phyloP scores from a whole-genome alignment of 2,888 invertebrate species.

The Aplocera efformata region DNA sequence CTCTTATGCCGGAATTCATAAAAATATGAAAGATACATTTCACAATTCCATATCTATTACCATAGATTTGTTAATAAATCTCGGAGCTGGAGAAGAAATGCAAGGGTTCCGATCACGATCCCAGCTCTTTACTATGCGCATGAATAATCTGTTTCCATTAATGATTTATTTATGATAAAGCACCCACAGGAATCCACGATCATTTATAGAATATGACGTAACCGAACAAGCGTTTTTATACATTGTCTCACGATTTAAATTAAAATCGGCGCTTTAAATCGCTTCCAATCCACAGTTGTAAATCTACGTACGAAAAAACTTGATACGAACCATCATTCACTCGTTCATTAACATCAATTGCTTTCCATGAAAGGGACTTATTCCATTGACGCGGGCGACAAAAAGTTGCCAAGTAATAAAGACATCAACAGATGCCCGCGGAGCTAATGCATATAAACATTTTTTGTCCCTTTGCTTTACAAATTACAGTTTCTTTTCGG shows the following conservation, averaged over 20 bases:
- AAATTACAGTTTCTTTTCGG: slow-evolving; percentile 11
- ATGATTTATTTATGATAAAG: slow-evolving; percentile 73
- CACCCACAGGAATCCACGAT: slow-evolving; percentile 57
- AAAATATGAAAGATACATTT: background rate
- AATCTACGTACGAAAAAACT: slow-evolving; percentile 24
- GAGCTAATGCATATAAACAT: slow-evolving; percentile 31
- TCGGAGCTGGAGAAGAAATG: slow-evolving; percentile 52
- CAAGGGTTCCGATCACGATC: slow-evolving; percentile 63
- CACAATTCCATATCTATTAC: slow-evolving; percentile 7
- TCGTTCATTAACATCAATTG: slow-evolving; percentile 32
- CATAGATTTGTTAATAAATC: slow-evolving; percentile 29
- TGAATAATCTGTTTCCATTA: slow-evolving; percentile 76
- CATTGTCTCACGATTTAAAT: background rate
- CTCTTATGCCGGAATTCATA: no score
- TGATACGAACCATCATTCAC: slow-evolving; percentile 23
- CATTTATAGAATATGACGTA: slow-evolving; percentile 48
- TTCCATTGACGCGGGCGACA: slow-evolving; percentile 21
- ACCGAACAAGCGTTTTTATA: slow-evolving; percentile 13
- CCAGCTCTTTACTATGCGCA: slow-evolving; percentile 72
- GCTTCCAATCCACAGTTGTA: slow-evolving; percentile 10
- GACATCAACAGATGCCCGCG: slow-evolving; percentile 39
- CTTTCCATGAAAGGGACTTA: slow-evolving; percentile 32
- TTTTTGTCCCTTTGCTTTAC: slow-evolving; percentile 23
- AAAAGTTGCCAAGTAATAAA: slow-evolving; percentile 33
- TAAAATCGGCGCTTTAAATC: background rate